phyloP scores from a whole-genome alignment of 2,888 invertebrate genomes.

The Cosmia trapezina region DNA sequence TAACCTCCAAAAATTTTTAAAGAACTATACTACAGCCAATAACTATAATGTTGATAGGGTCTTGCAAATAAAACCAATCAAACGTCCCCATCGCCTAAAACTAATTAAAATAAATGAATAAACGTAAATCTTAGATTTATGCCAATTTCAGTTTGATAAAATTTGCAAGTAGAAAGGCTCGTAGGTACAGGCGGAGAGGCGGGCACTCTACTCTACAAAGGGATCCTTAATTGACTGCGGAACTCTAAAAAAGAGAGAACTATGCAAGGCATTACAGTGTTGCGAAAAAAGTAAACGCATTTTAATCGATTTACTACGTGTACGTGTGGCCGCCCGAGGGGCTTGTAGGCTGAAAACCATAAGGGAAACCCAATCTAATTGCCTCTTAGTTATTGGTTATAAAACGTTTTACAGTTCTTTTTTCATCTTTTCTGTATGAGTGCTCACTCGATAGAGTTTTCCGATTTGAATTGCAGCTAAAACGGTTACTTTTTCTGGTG shows the following conservation, averaged over 20 bases:
- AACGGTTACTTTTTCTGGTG: neutral
- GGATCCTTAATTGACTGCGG: neutral
- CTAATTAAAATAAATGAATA: neutral
- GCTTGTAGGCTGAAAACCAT: neutral
- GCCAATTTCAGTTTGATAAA: neutral
- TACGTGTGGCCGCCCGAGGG: neutral
- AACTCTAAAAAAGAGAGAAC: neutral
- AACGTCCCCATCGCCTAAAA: neutral
- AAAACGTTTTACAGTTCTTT: neutral
- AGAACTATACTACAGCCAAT: neutral
- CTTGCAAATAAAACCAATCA: neutral
- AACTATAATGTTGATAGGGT: neutral
- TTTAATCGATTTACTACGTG: conserved; percentile 4
- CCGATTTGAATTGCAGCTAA: neutral
- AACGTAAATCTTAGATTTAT: neutral
- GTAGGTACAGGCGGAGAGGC: neutral
- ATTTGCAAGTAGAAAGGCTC: neutral
- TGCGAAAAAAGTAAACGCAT: neutral
- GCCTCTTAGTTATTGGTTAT: neutral
- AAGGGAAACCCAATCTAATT: neutral
- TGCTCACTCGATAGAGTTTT: neutral
- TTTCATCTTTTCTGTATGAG: neutral
- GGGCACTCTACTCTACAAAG: neutral
- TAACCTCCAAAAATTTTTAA: neutral
- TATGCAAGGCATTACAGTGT: neutral